These are phyloP conservation scores for Patella caerulea DNA, from an alignment of 2,888 invertebrate species.

Conservation along the genomic window DNA sequence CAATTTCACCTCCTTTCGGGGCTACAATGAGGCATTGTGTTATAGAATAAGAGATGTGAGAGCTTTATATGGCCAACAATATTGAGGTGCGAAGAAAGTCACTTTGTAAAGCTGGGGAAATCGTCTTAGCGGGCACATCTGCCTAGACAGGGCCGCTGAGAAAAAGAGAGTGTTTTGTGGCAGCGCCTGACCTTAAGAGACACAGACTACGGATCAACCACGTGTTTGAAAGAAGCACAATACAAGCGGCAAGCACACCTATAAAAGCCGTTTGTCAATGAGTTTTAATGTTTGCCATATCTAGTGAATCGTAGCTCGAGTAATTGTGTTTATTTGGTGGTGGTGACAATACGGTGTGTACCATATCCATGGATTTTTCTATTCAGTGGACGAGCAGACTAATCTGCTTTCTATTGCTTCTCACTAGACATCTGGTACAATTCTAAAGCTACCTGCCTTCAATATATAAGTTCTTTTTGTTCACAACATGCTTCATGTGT, in stretches of 20 bases:
- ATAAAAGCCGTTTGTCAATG: constrained; percentile 11
- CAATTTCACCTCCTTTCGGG: neutral
- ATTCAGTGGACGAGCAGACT: constrained; percentile 1
- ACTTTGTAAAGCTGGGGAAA: constrained; percentile 1
- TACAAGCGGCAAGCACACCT: constrained; percentile 8
- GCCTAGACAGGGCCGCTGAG: neutral
- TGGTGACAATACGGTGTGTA: constrained; percentile 1
- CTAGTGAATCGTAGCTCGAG: neutral
- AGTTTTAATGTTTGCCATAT: constrained; percentile 10
- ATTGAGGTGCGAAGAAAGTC: constrained; percentile 12
- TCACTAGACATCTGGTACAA: constrained; percentile 8
- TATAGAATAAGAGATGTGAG: neutral
- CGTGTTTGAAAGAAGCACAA: neutral
- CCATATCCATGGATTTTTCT: neutral
- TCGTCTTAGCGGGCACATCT: constrained; percentile 9
- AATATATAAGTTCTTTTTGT: constrained; percentile 9
- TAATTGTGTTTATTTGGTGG: constrained; percentile 12
- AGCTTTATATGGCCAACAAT: neutral
- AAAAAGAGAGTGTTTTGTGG: constrained; percentile 10
- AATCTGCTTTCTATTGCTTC: constrained; percentile 9
- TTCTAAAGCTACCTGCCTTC: constrained; percentile 10
- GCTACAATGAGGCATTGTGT: neutral
- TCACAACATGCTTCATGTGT: constrained; percentile 2
- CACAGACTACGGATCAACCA: neutral
- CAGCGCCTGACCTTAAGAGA: constrained; percentile 2